Evolutionary conservation across 2,797 vertebrate genomes (phyloP), one percentile per base, ranked within the genome.

Genomic region (Ptychadena robeensis): DNA sequence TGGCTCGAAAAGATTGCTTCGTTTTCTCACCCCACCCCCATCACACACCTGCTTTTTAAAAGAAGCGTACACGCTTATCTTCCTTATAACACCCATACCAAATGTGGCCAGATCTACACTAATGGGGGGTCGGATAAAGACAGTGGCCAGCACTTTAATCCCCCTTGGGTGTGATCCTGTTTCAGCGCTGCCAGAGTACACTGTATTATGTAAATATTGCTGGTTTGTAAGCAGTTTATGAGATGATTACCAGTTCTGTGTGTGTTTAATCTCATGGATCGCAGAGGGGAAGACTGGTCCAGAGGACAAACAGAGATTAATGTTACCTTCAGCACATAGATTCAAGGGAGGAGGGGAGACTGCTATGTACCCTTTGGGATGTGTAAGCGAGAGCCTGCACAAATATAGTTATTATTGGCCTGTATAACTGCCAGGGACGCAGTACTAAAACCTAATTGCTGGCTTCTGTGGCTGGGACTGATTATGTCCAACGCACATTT

Each of bases 171-270:
- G 93, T 90, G 87, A 90, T 91, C 91, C 92, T 94, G 93, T 91
- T 88, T 86, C 94, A 94, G 90, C 95, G 93, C 93, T 94, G 94
- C 93, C 93, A 94, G 91, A 92, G 93, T 93, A 93, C 95, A 94
- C 93, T 94, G 94, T 89, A 94, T 95, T 96, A 93, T 92, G 90
- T 94, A 94, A 93, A 93, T 93, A 94, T 95, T 94, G 91, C 90
- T 90, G 90, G 92, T 90, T 90, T 92, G 87, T 94, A 96, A 98
- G 96, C 92, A 90, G 93, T 95, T 96, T 93, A 96, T 87, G 91
- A 91, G 91, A 89, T 87, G 90, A 93, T 94, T 93, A 94, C 91
- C 89, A 87, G 89, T 87, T 91, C 90, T 92, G 91, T 85, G 65
- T 70, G 78, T 80, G 72, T 89, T 91, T 93, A 88, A 90, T 90